These are phyloP conservation scores for Elmis aenea DNA, from an alignment of 2,888 invertebrate species.

Conservation along the genomic window DNA sequence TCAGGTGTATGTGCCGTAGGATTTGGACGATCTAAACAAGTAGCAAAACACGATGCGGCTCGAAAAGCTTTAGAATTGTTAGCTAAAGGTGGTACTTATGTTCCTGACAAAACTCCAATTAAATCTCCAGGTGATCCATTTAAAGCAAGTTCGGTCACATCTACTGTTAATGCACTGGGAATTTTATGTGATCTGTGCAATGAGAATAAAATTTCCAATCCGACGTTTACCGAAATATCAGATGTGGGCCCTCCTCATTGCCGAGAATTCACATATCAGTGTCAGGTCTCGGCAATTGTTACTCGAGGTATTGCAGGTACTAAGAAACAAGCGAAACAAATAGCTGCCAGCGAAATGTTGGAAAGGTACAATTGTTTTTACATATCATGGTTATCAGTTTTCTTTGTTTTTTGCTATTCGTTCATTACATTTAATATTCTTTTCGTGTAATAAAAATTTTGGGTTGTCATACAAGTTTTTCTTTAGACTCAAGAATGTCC, in stretches of 20 bases:
- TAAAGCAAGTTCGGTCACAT: slow-evolving; percentile 15
- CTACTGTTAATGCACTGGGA: slow-evolving; percentile 29
- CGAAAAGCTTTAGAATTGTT: slow-evolving; percentile 47
- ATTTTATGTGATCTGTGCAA: slow-evolving; percentile 46
- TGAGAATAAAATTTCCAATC: slow-evolving; percentile 48
- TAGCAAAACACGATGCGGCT: slow-evolving; percentile 59
- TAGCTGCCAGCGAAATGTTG: slow-evolving; percentile 51
- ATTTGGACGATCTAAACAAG: slow-evolving; percentile 49
- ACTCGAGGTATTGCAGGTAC: slow-evolving; percentile 56
- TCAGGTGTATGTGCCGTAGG: slow-evolving; percentile 38
- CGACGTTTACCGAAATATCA: slow-evolving; percentile 52
- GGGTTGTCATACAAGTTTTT: too few species aligned
- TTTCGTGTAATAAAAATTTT: too few species aligned
- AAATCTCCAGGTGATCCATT: slow-evolving; percentile 24
- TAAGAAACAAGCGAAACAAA: slow-evolving; percentile 62
- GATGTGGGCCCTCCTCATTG: slow-evolving; percentile 65
- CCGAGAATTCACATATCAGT: slow-evolving; percentile 57
- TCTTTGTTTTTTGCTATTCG: not conserved
- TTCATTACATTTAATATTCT: too few species aligned
- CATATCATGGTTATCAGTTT: not conserved
- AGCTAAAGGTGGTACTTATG: slow-evolving; percentile 36
- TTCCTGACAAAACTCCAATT: slow-evolving; percentile 30
- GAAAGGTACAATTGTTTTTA: slow-evolving; percentile 29
- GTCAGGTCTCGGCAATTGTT: slow-evolving; percentile 50
- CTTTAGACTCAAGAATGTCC: slow-evolving; percentile 28